Evolutionary conservation across 1,140 invertebrate genomes (phyloP).

Genomic region (Scaptomyza montana): DNA sequence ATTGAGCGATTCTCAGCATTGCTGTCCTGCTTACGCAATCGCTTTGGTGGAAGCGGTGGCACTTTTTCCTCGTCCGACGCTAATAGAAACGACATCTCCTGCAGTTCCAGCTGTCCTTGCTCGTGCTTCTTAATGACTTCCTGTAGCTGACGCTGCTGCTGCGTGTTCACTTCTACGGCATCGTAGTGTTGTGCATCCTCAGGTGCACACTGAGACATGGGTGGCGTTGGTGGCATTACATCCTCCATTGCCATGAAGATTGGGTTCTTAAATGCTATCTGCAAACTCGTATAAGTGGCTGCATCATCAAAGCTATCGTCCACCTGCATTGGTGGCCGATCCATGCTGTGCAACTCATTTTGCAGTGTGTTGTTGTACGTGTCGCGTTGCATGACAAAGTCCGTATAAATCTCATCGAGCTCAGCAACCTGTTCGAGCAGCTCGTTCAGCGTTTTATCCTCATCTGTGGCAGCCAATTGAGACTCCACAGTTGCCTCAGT

Average conservation of each 20-base stretch:
- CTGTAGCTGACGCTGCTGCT: conserved; percentile 52
- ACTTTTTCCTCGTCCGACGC: conserved; percentile 86
- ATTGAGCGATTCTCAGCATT: conserved; percentile 74
- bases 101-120: conserved; percentile 2
- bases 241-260: conserved; percentile 85
- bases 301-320: conserved; percentile 89
- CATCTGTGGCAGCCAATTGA: conserved; percentile 53
- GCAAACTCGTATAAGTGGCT: conserved; percentile 91
- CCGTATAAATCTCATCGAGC: conserved; percentile 90
- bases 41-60: conserved; percentile 91
- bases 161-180: conserved; percentile 67
- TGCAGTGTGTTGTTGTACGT: conserved; percentile 80
- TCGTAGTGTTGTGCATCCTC: conserved; percentile 76
- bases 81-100: conserved; percentile 27
- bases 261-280: conserved; percentile 94
- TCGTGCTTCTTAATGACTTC: not conserved
- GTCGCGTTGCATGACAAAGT: conserved; percentile 86
- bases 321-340: conserved; percentile 84
- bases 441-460: conserved; percentile 87
- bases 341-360: conserved; percentile 72
- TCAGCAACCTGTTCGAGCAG: conserved; percentile 89
- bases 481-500: conserved; percentile 38
- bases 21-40: conserved; percentile 87
- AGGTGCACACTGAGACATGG: conserved; percentile 67
- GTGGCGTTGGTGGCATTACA: conserved; percentile 74